phyloP scores from a whole-genome alignment of 2,797 vertebrate species.

The Protosalanx chinensis region DNA sequence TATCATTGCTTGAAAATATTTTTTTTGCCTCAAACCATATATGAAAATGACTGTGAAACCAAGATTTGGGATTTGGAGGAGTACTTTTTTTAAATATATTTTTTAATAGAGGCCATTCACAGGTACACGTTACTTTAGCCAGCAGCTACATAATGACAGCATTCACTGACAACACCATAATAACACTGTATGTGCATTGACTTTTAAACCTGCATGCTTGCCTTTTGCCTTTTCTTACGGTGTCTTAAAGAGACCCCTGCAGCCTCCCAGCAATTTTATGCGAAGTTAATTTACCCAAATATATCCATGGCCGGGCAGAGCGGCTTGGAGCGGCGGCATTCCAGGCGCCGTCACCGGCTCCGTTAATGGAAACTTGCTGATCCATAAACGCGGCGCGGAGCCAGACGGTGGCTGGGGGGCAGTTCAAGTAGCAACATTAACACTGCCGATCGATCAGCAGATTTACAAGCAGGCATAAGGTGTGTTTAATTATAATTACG shows the following conservation, averaged over 20 bases:
- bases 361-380: constrained; percentile 98
- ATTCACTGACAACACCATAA: constrained; percentile 31
- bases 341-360: constrained; percentile 81
- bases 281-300: constrained; percentile 88
- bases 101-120: constrained; percentile 48
- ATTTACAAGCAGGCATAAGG: constrained; percentile 96
- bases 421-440: constrained; percentile 84
- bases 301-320: constrained; percentile 65
- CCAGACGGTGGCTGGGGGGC: constrained; percentile 88
- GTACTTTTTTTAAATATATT: constrained; percentile 3
- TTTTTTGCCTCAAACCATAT: constrained; percentile 5
- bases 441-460: constrained; percentile 92
- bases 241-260: constrained; percentile 49
- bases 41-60: constrained; percentile 13
- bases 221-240: constrained; percentile 53
- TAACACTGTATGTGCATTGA: constrained; percentile 56
- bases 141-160: constrained; percentile 42
- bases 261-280: constrained; percentile 77
- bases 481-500: constrained; percentile 95
- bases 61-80: constrained; percentile 21
- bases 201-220: constrained; percentile 57
- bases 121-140: constrained; percentile 32
- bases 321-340: constrained; percentile 1
- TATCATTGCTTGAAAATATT: constrained; percentile 41
- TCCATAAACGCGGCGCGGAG: constrained; percentile 83